phyloP scores from a whole-genome alignment of 1,140 invertebrate genomes.

The Drosophila saltans region DNA sequence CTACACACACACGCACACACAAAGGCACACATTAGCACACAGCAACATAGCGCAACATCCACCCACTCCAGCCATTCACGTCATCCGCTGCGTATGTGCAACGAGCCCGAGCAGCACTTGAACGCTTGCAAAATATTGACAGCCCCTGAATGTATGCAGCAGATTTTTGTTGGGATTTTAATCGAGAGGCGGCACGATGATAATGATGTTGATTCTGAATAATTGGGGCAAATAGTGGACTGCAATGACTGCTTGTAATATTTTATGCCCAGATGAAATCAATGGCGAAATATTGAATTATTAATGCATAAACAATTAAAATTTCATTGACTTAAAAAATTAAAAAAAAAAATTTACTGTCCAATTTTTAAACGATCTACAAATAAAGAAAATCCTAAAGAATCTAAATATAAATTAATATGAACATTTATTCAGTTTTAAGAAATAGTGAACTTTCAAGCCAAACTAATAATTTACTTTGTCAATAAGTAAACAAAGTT shows the following conservation, averaged over 20 bases:
- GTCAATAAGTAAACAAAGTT: slow-evolving; percentile 15
- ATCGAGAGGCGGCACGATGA: slow-evolving; percentile 48
- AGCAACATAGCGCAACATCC: not conserved
- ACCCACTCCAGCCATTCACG: slow-evolving; percentile 29
- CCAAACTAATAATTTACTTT: slow-evolving; percentile 13
- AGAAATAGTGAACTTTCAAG: too few relatives aligned
- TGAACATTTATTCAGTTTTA: too few relatives aligned
- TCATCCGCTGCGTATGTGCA: slow-evolving; percentile 48
- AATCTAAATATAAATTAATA: too few relatives aligned
- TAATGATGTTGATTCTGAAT: slow-evolving; percentile 49
- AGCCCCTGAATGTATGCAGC: slow-evolving; percentile 64
- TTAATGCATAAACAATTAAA: not conserved
- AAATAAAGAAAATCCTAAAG: too few relatives aligned
- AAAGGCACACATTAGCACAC: slow-evolving; percentile 35
- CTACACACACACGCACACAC: slow-evolving; percentile 29
- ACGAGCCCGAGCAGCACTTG: slow-evolving; percentile 36
- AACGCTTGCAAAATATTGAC: slow-evolving; percentile 50
- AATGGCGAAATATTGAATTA: not conserved
- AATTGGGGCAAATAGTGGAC: slow-evolving; percentile 62
- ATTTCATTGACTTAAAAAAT: not conserved
- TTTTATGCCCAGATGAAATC: slow-evolving; percentile 4
- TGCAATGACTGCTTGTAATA: not conserved
- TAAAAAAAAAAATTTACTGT: too few relatives aligned
- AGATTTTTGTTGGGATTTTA: slow-evolving; percentile 59
- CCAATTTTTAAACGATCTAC: too few relatives aligned